These are phyloP conservation scores for Megathymus violae DNA, from an alignment of 1,140 invertebrate genomes.

Conservation along the genomic window DNA sequence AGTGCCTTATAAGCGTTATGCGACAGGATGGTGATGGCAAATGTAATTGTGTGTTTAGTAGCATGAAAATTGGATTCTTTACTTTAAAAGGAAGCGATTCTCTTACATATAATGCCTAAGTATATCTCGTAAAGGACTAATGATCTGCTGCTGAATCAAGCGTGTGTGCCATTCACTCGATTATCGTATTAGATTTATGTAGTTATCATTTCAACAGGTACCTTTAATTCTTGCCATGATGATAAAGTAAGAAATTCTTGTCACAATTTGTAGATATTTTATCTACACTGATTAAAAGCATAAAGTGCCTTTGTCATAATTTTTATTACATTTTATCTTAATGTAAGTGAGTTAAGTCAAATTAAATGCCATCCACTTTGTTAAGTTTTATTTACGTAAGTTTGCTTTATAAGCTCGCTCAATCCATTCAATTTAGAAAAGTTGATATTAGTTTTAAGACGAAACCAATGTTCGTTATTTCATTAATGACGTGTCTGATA, in stretches of 20 bases:
- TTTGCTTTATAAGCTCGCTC: slow-evolving; percentile 80
- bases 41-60: slow-evolving; percentile 46
- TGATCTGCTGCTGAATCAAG: slow-evolving; percentile 71
- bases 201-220: slow-evolving; percentile 81
- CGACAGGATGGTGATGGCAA: slow-evolving; percentile 63
- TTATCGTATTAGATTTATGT: slow-evolving; percentile 78
- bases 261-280: slow-evolving; percentile 75
- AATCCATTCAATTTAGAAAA: slow-evolving; percentile 78
- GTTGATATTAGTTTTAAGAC: slow-evolving; percentile 68
- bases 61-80: slow-evolving; percentile 49
- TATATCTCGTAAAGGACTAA: slow-evolving; percentile 56
- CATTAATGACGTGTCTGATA: slow-evolving; percentile 18
- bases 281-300: slow-evolving; percentile 65
- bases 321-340: slow-evolving; percentile 71
- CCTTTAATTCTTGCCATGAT: slow-evolving; percentile 83
- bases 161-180: slow-evolving; percentile 80
- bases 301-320: slow-evolving; percentile 79
- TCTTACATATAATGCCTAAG: slow-evolving; percentile 26
- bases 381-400: slow-evolving; percentile 81
- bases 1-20: slow-evolving; percentile 73
- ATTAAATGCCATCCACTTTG: slow-evolving; percentile 83
- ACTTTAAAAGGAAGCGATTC: slow-evolving; percentile 36
- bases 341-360: slow-evolving; percentile 82
- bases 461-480: slow-evolving; percentile 48
- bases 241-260: slow-evolving; percentile 81